Conservation (phyloP, 2,113 vertebrate species). For the Balaeniceps rex region DNA sequence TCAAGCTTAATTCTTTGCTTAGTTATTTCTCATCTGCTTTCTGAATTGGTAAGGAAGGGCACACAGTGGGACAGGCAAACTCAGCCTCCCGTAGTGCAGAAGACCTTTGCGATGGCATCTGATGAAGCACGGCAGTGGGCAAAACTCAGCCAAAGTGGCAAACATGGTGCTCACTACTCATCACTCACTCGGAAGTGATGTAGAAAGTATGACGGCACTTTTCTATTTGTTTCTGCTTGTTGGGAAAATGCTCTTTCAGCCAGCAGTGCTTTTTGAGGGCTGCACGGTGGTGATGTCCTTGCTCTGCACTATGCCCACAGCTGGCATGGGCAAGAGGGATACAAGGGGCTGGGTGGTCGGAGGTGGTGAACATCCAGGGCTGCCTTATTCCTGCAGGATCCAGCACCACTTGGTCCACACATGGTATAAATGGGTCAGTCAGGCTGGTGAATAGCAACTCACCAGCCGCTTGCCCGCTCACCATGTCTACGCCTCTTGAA, state of each 20-base stretch:
- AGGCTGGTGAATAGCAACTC: background rate
- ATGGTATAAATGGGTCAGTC: accelerated
- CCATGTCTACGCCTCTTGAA: background rate
- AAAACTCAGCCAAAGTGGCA: background rate
- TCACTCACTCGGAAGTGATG: background rate
- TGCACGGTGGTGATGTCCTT: background rate
- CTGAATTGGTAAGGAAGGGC: background rate
- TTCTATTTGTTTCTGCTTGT: background rate
- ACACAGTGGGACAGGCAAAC: background rate
- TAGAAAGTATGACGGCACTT: background rate
- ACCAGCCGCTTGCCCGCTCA: background rate
- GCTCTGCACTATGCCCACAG: accelerated
- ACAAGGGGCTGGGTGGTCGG: background rate
- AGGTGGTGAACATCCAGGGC: background rate
- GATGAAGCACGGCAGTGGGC: background rate
- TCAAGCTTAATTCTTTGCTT: background rate
- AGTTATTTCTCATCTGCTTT: background rate
- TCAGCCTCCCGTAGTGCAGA: background rate
- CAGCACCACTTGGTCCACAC: accelerated
- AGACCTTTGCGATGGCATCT: background rate
- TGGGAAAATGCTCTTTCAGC: background rate
- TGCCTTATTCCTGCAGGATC: background rate
- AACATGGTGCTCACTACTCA: accelerated
- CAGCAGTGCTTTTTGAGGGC: background rate
- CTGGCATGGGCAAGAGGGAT: background rate